A percentile compares a stretch with the other conserved stretches of the same genome.
Evolutionary conservation across 2,888 invertebrate genomes (phyloP).

Genomic region (Cataglyphis albicans): DNA sequence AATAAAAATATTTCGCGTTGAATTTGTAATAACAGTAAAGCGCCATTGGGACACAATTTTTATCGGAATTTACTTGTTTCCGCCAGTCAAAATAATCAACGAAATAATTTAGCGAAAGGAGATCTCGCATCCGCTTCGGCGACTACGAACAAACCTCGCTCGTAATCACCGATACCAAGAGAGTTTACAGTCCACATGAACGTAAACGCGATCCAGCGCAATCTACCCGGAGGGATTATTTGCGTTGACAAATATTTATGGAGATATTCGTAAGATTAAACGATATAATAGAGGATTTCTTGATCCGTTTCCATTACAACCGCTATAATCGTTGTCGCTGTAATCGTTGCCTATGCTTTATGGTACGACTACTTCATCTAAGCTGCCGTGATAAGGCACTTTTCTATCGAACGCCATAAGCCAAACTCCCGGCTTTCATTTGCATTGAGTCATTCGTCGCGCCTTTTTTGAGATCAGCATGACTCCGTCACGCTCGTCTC

Average conservation of each 20-base stretch:
- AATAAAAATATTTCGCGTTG: constrained; percentile 10
- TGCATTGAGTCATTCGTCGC: background rate
- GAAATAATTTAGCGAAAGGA: constrained; percentile 45
- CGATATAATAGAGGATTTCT: constrained; percentile 70
- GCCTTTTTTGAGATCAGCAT: background rate
- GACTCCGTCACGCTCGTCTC: background rate
- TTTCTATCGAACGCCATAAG: constrained; percentile 1
- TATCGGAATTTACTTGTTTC: background rate
- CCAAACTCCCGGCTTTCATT: constrained; percentile 6
- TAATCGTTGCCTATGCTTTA: background rate
- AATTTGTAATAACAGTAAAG: constrained; percentile 9
- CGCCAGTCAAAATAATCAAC: constrained; percentile 21
- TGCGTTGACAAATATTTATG: constrained; percentile 72
- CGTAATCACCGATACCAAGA: background rate
- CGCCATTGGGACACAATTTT: background rate
- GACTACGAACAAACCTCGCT: background rate
- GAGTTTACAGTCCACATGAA: constrained; percentile 15
- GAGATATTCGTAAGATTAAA: constrained; percentile 70
- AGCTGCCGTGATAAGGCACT: constrained; percentile 14
- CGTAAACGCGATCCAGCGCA: constrained; percentile 36
- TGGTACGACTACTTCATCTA: constrained; percentile 4
- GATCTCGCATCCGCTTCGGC: constrained; percentile 6
- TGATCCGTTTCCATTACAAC: constrained; percentile 57
- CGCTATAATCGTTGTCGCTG: constrained; percentile 60
- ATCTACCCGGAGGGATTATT: constrained; percentile 32